Evolutionary conservation across 2,888 invertebrate species (phyloP).

Genomic region (Andrena hattorfiana): DNA sequence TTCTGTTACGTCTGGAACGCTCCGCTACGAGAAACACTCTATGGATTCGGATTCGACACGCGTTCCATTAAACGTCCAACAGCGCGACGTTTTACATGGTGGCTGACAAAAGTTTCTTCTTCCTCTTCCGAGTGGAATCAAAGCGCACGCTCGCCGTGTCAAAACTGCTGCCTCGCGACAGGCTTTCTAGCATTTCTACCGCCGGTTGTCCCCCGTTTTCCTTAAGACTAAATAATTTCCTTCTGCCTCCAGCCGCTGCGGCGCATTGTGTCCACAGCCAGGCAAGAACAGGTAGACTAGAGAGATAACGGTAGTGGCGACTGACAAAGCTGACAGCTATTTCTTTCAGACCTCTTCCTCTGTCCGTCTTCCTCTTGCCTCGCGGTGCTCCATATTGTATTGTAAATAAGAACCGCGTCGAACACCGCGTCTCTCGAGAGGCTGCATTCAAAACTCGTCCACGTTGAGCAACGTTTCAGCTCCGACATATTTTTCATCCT

Average conservation of each 20-base stretch:
- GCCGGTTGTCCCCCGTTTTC: slow-evolving; percentile 4
- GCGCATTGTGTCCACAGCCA: slow-evolving; percentile 41
- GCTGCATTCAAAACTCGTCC: slow-evolving; percentile 11
- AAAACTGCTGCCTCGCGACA: slow-evolving; percentile 26
- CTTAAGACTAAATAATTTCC: slow-evolving; percentile 41
- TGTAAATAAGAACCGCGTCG: slow-evolving; percentile 44
- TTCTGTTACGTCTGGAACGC: not conserved
- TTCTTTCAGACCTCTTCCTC: slow-evolving; percentile 58
- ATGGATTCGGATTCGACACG: slow-evolving; percentile 35
- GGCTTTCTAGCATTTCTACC: slow-evolving; percentile 34
- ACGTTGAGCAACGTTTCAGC: not conserved
- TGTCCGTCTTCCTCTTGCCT: slow-evolving; percentile 23
- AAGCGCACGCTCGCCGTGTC: slow-evolving; percentile 37
- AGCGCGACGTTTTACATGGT: slow-evolving; percentile 33
- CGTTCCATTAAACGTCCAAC: slow-evolving; percentile 11
- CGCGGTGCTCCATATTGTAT: slow-evolving; percentile 59
- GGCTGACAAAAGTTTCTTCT: slow-evolving; percentile 24
- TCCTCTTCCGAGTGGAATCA: slow-evolving; percentile 25
- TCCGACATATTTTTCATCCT: slow-evolving; percentile 12
- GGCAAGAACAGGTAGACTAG: slow-evolving; percentile 60
- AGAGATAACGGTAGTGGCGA: slow-evolving; percentile 70
- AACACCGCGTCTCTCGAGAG: slow-evolving; percentile 38
- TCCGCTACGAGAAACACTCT: not conserved
- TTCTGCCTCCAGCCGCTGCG: not conserved
- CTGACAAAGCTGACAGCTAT: slow-evolving; percentile 66